phyloP scores from a whole-genome alignment of 2,113 vertebrate species.

The Tamias sibiricus region DNA sequence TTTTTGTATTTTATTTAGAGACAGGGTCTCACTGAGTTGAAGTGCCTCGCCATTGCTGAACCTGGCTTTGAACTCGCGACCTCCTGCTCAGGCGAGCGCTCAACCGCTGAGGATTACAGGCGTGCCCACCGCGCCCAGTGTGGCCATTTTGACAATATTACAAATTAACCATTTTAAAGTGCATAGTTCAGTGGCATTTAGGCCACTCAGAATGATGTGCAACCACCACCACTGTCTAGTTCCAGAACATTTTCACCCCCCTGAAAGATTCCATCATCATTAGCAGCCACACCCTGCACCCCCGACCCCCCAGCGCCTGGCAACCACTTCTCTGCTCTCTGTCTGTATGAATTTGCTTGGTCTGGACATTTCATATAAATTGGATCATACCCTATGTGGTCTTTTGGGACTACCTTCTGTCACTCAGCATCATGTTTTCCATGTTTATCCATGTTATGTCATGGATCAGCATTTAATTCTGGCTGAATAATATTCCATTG shows the following conservation, averaged over 20 bases:
- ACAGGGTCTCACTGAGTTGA: no score
- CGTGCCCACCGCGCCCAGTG: no score
- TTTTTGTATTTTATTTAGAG: no score
- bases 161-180: not conserved
- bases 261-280: not conserved
- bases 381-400: not conserved
- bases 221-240: not conserved
- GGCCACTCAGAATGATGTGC: not conserved
- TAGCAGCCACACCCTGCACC: not conserved
- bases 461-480: not conserved
- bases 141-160: no score
- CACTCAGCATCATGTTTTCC: no score
- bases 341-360: no score
- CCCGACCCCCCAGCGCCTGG: not conserved
- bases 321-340: not conserved
- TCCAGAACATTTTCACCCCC: not conserved
- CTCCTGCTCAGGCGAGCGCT: no score
- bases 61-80: no score
- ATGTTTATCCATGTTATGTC: not conserved
- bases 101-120: no score
- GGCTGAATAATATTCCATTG: not conserved
- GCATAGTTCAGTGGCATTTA: not conserved
- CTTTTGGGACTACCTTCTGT: no score
- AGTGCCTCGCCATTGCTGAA: no score
- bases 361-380: no score